Conservation (phyloP, 2,888 invertebrate genomes). For the Sycophila texana region DNA sequence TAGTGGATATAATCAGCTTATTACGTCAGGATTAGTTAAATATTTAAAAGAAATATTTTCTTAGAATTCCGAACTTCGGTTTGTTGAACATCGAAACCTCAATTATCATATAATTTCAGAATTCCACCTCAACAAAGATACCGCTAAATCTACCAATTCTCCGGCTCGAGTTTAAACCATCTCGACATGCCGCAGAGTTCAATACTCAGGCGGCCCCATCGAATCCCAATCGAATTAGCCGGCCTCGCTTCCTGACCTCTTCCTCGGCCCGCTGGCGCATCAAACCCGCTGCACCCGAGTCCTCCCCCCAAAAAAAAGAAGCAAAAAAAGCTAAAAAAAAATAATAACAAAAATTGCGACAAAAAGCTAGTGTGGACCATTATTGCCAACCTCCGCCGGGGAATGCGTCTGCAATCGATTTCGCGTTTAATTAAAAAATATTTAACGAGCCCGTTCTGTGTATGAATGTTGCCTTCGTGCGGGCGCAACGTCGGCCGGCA, state of each 20-base stretch:
- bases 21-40: too few species aligned
- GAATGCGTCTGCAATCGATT: slow-evolving; percentile 60
- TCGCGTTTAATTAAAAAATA: slow-evolving; percentile 70
- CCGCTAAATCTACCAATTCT: background rate
- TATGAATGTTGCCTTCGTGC: slow-evolving; percentile 31
- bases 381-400: slow-evolving; percentile 3
- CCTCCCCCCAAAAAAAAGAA: background rate
- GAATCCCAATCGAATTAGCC: background rate
- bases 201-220: background rate
- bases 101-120: too few species aligned
- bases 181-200: background rate
- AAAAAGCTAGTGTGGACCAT: background rate
- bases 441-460: slow-evolving; percentile 61
- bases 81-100: too few species aligned
- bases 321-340: too few species aligned
- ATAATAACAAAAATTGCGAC: background rate
- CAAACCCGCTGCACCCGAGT: background rate
- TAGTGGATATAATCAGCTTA: too few species aligned
- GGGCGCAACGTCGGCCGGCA: slow-evolving; percentile 55
- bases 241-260: background rate
- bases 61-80: too few species aligned
- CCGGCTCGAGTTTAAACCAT: background rate
- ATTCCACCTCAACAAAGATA: too few species aligned
- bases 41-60: too few species aligned
- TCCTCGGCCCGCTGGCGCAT: background rate